Evolutionary conservation across 2,113 vertebrate genomes (phyloP), one percentile per base, ranked within the genome.

Genomic region (Erythrolamprus reginae): DNA sequence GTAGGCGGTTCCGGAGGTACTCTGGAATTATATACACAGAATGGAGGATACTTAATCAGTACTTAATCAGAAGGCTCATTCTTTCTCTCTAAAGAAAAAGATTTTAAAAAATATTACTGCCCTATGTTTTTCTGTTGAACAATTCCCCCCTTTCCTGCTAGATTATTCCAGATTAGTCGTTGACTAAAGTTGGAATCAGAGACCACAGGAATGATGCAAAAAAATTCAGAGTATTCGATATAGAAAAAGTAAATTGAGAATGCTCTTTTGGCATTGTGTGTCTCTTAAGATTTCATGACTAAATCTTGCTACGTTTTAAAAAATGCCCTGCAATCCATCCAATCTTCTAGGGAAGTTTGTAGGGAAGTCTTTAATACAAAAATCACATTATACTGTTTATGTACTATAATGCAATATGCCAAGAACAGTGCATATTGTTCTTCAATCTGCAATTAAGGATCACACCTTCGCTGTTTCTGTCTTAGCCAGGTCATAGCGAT

Each of bases 391-490:
- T 38, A 77, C 7, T 2, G 2, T 77, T 77, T 77, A 38, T 77
- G 33, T 42, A 77, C 8, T 10, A 23, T 65, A 52, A 48, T 70
- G 33, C 10, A 21, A 42, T 28, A 52, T 65, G 13, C 47, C n/a
- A 42, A 50, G 48, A n/a, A 50, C 6, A 56, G 17, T 38, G 1
- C 38, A n/a, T 10, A 5, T 42, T 6, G 10, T 47, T 52, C 7
- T 83, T 47, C 7, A 53, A 15, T 28, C 50, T 55, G 21, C 51
- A 28, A 15, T 28, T 5, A 28, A 24, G 50, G 33, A 89, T 26
- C 4, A 15, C 15, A 84, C 33, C 3, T 83, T 47, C 28, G 87
- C 93, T 0, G 0, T 91, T 33, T 91, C 21, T 10, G 28, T 82
- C 51, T 52, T 51, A 53, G 0, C 42, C 87, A 88, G 84, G 92